Conservation (phyloP, 2,113 vertebrate species). For the Passer montanus region DNA sequence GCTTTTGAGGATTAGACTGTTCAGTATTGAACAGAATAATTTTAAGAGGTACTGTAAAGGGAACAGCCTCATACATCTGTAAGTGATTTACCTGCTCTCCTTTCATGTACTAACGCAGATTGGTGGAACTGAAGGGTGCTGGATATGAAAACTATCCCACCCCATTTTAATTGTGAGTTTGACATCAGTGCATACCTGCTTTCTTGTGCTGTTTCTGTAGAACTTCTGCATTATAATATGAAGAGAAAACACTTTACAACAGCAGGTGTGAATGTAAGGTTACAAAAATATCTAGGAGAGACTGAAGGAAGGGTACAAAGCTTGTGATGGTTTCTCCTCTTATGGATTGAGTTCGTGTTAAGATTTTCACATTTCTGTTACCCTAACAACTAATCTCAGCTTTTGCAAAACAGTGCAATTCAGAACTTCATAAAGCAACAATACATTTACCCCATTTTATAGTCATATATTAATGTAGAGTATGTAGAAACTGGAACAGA, state of each 20-base stretch:
- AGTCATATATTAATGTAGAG: not conserved
- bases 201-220: not conserved
- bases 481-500: not conserved
- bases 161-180: constrained; percentile 8
- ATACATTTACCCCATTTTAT: not conserved
- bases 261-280: not conserved
- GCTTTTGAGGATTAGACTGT: not conserved
- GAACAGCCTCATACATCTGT: not conserved
- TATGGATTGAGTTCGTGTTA: not conserved
- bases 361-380: not conserved
- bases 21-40: not conserved
- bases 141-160: not conserved
- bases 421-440: not conserved
- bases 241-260: not conserved
- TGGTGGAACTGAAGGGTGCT: not conserved
- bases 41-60: not conserved
- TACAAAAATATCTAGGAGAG: not conserved
- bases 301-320: not conserved
- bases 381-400: not conserved
- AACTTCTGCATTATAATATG: not conserved
- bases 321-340: not conserved
- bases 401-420: not conserved
- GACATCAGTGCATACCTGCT: not conserved
- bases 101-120: not conserved
- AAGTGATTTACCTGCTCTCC: not conserved